phyloP scores from a whole-genome alignment of 2,797 vertebrate genomes.

The Salarias fasciatus region DNA sequence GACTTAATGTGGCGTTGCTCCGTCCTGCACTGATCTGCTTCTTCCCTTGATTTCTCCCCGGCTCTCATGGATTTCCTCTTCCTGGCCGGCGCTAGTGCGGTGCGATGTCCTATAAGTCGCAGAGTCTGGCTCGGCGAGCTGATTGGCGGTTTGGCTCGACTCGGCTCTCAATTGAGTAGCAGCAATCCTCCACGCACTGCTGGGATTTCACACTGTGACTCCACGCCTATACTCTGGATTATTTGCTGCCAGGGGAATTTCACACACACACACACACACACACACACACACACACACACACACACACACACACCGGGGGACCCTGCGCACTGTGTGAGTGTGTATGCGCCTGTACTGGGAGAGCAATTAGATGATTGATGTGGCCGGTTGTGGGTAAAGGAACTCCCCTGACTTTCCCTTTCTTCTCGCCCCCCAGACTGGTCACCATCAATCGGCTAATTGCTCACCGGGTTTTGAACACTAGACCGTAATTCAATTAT shows the following conservation, averaged over 20 bases:
- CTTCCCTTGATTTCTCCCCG: too few relatives aligned
- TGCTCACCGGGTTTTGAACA: constrained; percentile 56
- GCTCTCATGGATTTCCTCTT: too few relatives aligned
- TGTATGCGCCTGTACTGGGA: constrained; percentile 15
- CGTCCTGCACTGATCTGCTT: too few relatives aligned
- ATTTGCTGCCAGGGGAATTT: constrained; percentile 65
- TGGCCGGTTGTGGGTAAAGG: constrained; percentile 29
- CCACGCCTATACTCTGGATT: constrained; percentile 53
- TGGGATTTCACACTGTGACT: constrained; percentile 59
- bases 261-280: constrained; percentile 57
- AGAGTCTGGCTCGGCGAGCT: constrained; percentile 30
- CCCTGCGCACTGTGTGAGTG: too few relatives aligned
- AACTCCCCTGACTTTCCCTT: too few relatives aligned
- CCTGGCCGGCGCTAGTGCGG: too few relatives aligned
- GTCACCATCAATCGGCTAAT: constrained; percentile 67
- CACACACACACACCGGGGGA: too few relatives aligned
- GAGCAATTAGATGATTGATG: constrained; percentile 69
- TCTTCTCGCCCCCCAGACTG: constrained; percentile 13
- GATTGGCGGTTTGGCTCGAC: constrained; percentile 60
- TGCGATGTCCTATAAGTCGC: too few relatives aligned
- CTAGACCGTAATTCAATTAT: constrained; percentile 70
- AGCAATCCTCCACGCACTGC: constrained; percentile 62
- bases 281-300: too few relatives aligned
- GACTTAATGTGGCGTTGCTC: too few relatives aligned
- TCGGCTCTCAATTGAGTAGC: constrained; percentile 45